phyloP scores from a whole-genome alignment of 1,140 invertebrate genomes.

The Anadara kagoshimensis region DNA sequence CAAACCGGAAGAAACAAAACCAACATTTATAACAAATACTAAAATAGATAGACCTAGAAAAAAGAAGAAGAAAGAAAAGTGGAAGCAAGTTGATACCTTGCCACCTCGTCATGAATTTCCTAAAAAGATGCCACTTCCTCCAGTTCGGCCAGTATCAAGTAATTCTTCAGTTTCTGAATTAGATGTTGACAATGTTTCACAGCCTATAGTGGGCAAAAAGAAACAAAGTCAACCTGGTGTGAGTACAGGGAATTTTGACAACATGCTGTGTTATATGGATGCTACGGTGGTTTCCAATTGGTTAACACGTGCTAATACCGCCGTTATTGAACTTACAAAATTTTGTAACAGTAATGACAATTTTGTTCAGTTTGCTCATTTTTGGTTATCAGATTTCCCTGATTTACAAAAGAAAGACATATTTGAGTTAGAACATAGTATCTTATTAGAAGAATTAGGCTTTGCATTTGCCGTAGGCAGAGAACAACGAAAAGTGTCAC shows the following conservation, averaged over 20 bases:
- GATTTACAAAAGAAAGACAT: conserved; percentile 68
- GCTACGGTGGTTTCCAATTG: conserved; percentile 70
- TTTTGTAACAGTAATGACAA: conserved; percentile 64
- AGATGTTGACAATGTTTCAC: conserved; percentile 24
- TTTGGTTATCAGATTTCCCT: conserved; percentile 70
- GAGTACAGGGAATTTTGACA: conserved; percentile 62
- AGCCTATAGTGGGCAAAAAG: conserved; percentile 22
- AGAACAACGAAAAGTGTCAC: conserved; percentile 59
- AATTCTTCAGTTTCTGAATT: conserved; percentile 8
- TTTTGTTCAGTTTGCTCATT: conserved; percentile 73
- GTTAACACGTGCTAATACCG: conserved; percentile 66
- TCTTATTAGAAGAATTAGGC: conserved; percentile 67
- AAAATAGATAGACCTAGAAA: conserved; percentile 25
- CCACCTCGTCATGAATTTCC: conserved; percentile 58
- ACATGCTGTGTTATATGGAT: conserved; percentile 67
- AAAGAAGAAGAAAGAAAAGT: conserved; percentile 56
- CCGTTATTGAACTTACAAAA: conserved; percentile 56
- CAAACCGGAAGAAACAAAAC: neutral
- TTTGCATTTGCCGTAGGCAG: conserved; percentile 69
- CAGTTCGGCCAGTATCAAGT: conserved; percentile 41
- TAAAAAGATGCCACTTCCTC: conserved; percentile 55
- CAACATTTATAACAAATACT: neutral
- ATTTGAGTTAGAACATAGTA: conserved; percentile 69
- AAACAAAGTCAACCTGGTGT: neutral
- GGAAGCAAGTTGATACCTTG: conserved; percentile 40